Conservation (phyloP, 2,888 invertebrate genomes). For the Caenorhabditis sp. region DNA sequence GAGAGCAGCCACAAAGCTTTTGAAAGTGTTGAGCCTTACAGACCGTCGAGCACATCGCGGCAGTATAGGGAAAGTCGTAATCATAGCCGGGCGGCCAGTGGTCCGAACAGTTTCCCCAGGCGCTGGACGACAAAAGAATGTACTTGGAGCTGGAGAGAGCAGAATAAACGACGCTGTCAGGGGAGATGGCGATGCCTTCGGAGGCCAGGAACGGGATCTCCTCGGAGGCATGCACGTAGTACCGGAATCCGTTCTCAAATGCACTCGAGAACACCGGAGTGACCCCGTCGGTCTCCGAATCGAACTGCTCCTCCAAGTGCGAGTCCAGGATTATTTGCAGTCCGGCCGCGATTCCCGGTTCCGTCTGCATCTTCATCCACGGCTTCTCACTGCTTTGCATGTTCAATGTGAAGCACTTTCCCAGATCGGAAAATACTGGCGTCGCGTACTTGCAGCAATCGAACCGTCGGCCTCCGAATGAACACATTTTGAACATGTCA, state of each 20-base stretch:
- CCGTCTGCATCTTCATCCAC: slow-evolving; percentile 72
- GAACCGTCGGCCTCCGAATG: slow-evolving; percentile 69
- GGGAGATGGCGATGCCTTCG: slow-evolving; percentile 76
- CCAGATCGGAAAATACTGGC: slow-evolving; percentile 74
- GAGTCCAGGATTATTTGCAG: slow-evolving; percentile 73
- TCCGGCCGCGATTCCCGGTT: slow-evolving; percentile 73
- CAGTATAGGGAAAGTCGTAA: slow-evolving; percentile 53
- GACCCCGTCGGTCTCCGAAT: slow-evolving; percentile 56
- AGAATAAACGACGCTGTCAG: slow-evolving; percentile 66
- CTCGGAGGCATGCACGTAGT: slow-evolving; percentile 72
- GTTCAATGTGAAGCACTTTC: slow-evolving; percentile 73
- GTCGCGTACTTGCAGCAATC: slow-evolving; percentile 73
- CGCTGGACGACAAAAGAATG: slow-evolving; percentile 55
- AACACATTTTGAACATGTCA: slow-evolving; percentile 72
- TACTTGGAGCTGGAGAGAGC: slow-evolving; percentile 64
- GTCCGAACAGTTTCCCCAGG: slow-evolving; percentile 70
- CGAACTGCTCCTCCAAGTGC: slow-evolving; percentile 73
- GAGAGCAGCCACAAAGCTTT: slow-evolving; percentile 65
- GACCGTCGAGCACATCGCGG: slow-evolving; percentile 64
- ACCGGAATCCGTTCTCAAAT: slow-evolving; percentile 76
- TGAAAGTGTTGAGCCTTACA: slow-evolving; percentile 66
- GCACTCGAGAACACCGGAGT: slow-evolving; percentile 69
- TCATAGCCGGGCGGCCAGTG: slow-evolving; percentile 62
- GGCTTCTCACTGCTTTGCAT: slow-evolving; percentile 60
- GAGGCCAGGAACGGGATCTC: slow-evolving; percentile 69